phyloP scores from a whole-genome alignment of 2,113 vertebrate genomes.

The Barbus barbus region DNA sequence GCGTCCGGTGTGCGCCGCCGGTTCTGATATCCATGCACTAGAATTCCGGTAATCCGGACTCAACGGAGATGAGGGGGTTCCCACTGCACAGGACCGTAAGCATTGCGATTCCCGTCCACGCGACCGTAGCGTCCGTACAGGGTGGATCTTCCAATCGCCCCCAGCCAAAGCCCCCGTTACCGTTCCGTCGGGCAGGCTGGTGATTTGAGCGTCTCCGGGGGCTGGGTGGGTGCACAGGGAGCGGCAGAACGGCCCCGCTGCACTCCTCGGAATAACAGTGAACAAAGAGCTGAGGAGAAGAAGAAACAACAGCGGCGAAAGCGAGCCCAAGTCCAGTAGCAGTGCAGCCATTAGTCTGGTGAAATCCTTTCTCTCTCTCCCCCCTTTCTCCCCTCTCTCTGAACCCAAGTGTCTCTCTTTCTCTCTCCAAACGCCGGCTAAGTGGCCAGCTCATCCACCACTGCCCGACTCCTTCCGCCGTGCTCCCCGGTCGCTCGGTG shows the following conservation, averaged over 20 bases:
- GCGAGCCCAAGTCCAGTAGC: conserved; percentile 77
- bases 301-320: conserved; percentile 75
- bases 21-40: conserved; percentile 27
- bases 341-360: conserved; percentile 81
- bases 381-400: conserved; percentile 67
- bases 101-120: conserved; percentile 48
- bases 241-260: conserved; percentile 66
- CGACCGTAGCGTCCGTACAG: conserved; percentile 63
- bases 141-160: conserved; percentile 65
- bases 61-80: conserved; percentile 43
- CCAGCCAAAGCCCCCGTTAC: conserved; percentile 64
- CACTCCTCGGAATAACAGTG: conserved; percentile 77
- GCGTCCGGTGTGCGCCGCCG: conserved; percentile 46
- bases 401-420: conserved; percentile 63
- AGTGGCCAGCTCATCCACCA: conserved; percentile 75
- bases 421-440: conserved; percentile 70
- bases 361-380: conserved; percentile 75
- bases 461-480: conserved; percentile 79
- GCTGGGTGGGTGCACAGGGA: conserved; percentile 67
- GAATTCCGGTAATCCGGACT: conserved; percentile 35
- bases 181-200: conserved; percentile 56
- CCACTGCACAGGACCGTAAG: conserved; percentile 49
- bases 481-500: conserved; percentile 79
- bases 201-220: conserved; percentile 69
- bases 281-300: conserved; percentile 90